Evolutionary conservation across 1,140 invertebrate genomes (phyloP).

Genomic region (Brachionus plicatilis): DNA sequence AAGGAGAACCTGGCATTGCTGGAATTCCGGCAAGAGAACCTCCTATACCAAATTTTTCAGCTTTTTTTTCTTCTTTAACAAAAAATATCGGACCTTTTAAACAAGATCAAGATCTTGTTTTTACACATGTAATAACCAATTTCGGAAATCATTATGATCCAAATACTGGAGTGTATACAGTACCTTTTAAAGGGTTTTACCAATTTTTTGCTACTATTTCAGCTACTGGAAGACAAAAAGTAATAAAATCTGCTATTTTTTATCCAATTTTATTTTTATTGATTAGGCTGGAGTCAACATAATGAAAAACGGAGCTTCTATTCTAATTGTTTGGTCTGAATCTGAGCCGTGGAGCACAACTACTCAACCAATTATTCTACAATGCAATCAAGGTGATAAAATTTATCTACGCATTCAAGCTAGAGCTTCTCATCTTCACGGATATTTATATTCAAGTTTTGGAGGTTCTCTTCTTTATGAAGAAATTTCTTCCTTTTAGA

Average conservation of each 20-base stretch:
- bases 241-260: background rate
- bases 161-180: constrained; percentile 6
- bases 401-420: constrained; percentile 22
- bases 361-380: background rate
- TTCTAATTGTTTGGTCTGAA: constrained; percentile 39
- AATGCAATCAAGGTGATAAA: background rate
- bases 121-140: constrained; percentile 24
- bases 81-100: constrained; percentile 34
- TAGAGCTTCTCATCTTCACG: constrained; percentile 24
- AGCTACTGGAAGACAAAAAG: constrained; percentile 28
- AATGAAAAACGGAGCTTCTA: background rate
- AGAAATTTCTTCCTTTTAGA: background rate
- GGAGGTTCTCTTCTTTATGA: constrained; percentile 10
- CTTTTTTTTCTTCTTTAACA: constrained; percentile 25
- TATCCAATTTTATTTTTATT: background rate
- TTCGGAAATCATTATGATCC: constrained; percentile 32
- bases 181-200: constrained; percentile 18
- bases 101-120: background rate
- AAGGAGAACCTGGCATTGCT: constrained; percentile 37
- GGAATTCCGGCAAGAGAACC: constrained; percentile 28
- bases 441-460: constrained; percentile 37
- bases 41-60: constrained; percentile 28
- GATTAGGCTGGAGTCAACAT: constrained; percentile 30
- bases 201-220: constrained; percentile 19
- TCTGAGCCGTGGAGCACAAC: constrained; percentile 36